Evolutionary conservation across 2,888 invertebrate genomes (phyloP).

Genomic region (Allacma fusca): DNA sequence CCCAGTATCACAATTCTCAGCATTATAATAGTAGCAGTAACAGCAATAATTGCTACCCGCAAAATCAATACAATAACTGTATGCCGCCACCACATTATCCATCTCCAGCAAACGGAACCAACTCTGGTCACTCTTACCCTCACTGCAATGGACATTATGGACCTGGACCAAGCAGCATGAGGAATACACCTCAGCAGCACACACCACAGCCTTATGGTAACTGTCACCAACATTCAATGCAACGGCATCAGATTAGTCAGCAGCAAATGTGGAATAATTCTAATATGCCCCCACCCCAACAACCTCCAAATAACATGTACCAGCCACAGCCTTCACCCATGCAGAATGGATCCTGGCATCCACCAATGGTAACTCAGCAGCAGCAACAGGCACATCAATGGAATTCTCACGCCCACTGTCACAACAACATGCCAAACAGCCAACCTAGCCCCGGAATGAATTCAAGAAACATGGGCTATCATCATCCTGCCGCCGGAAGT

Average conservation of each 20-base stretch:
- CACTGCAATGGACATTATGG: constrained; percentile 33
- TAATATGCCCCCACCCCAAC: constrained; percentile 27
- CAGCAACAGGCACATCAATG: constrained; percentile 30
- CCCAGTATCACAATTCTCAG: constrained; percentile 63
- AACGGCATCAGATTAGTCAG: constrained; percentile 34
- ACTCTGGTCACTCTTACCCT: constrained; percentile 34
- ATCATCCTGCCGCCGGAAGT: not conserved
- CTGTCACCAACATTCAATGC: constrained; percentile 28
- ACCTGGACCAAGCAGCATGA: constrained; percentile 42
- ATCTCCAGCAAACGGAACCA: constrained; percentile 46
- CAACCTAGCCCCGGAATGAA: constrained; percentile 44
- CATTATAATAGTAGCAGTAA: constrained; percentile 61
- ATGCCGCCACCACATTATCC: constrained; percentile 61
- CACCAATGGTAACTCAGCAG: constrained; percentile 37
- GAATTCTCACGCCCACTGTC: constrained; percentile 34
- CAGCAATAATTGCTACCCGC: constrained; percentile 23
- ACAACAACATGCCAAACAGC: constrained; percentile 61
- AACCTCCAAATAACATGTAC: constrained; percentile 25
- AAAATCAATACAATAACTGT: constrained; percentile 47
- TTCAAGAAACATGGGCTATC: constrained; percentile 22
- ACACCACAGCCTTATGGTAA: not conserved
- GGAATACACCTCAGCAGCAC: not conserved
- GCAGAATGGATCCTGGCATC: constrained; percentile 48
- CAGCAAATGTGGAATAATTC: constrained; percentile 16
- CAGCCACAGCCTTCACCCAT: constrained; percentile 19